Evolutionary conservation across 2,888 invertebrate genomes (phyloP), one percentile per base, ranked within the genome.

Genomic region (Athrips mouffetella): DNA sequence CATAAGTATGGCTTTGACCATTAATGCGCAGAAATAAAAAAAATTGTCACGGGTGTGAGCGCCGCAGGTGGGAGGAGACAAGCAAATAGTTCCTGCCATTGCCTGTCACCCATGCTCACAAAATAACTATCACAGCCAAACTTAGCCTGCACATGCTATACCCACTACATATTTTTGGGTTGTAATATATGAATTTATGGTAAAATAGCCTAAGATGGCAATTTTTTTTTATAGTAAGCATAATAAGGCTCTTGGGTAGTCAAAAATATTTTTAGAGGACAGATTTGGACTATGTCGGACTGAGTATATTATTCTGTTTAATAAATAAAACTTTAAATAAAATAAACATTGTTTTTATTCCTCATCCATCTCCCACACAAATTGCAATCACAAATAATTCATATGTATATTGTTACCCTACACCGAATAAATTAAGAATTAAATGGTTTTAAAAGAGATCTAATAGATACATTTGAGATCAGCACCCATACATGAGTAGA

Each of bases 221-320:
- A n/a, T 35, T 37, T 7, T 31, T 27, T 23, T 1, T 16, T 18
- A 31, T 31, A 31, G 11, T 64, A 66, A 61, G 69, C 72, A 72
- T 73, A 73, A 76, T 73, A 67, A 57, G 63, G 67, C 67, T 68
- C 62, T 70, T 67, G 70, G 67, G 65, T 63, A 67, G 67, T 66
- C 66, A 69, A 70, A 62, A 66, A 68, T 76, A 75, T 75, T 73
- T 78, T 75, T 77, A 75, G 71, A 76, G 74, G 70, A 77, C 74
- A 76, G 73, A 76, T 65, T 70, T 66, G 66, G 63, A 71, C 63
- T 59, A 64, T 74, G 78, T 82, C 77, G 76, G 85, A 87, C 87
- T 86, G 86, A 87, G 79, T 81, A 80, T 82, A 79, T 76, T 63
- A 72, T 73, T 80, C 72, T 81, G 80, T 80, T 84, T 79, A 81